Conservation (phyloP, 2,113 vertebrate species). For the Deroptyus accipitrinus region DNA sequence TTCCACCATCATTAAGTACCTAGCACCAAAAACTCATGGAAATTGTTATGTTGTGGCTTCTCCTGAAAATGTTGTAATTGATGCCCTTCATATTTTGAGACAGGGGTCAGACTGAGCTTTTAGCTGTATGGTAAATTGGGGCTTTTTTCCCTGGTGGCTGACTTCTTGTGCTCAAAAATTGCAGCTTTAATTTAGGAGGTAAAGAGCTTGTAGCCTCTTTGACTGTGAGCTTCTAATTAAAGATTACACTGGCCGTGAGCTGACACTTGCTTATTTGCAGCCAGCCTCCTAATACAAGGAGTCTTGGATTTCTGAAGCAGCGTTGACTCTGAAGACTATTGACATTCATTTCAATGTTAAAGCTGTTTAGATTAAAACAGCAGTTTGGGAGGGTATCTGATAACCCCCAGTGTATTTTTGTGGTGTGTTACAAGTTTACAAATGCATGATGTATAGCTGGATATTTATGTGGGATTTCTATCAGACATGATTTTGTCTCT, state of each 20-base stretch:
- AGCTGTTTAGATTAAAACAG: background rate
- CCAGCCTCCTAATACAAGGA: background rate
- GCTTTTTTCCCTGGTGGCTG: background rate
- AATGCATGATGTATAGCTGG: background rate
- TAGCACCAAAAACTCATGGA: background rate
- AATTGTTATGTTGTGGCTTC: background rate
- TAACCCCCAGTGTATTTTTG: background rate
- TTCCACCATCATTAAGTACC: background rate
- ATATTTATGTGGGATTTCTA: background rate
- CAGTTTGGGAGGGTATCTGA: background rate
- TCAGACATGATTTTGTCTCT: background rate
- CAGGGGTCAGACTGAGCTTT: background rate
- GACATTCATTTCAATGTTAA: background rate
- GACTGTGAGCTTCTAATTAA: conserved; percentile 22
- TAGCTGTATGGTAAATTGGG: background rate
- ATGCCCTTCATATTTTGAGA: background rate
- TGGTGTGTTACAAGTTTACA: background rate
- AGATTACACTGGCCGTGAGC: conserved; percentile 7
- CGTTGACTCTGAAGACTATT: background rate
- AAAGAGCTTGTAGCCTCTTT: conserved; percentile 1
- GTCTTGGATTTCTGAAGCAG: background rate
- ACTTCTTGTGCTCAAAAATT: conserved; percentile 2
- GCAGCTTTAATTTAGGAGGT: background rate
- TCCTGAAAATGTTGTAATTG: background rate
- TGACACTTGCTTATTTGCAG: conserved; percentile 40